Evolutionary conservation across 1,140 invertebrate species (phyloP), one percentile per base, ranked within the genome.

Genomic region (Panonychus citri): DNA sequence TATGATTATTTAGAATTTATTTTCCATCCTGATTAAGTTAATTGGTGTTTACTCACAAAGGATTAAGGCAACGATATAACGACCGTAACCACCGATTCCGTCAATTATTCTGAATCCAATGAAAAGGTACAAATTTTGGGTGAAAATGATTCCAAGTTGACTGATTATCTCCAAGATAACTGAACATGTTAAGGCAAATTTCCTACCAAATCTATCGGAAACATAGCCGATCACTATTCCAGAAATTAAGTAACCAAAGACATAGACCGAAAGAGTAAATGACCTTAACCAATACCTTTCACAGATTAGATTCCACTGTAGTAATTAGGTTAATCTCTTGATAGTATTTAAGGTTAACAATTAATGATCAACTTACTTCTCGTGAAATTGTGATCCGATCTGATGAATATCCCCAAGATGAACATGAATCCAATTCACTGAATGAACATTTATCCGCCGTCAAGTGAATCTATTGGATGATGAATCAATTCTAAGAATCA

Each of bases 221-320:
- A 87, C 66, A 59, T 79, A 76, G 15, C 83, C 83, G 65, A 87
- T 82, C 39, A 82, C 68, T 37, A 86, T 75, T 48, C 82, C 83
- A 26, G 83, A 83, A 60, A 83, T 61, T 63, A 85, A 75, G 50
- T 83, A 81, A 57, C 85, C 85, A 57, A 81, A 69, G 81, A 87
- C 85, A 66, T 84, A 85, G 42, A 85, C 64, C 1, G 83, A 77
- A 66, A 85, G 81, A 5, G 80, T 77, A n/a, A 76, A 76, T 12
- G 81, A 78, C 56, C 74, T 69, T 55, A 82, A 63, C 69, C 77
- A 81, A 26, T 74, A 72, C 48, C 69, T 71, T 24, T 77, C 74
- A 67, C 84, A 88, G n/a, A 85, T 79, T 62, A 86, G 67, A 63
- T 81, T 65, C 75, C 80, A 88, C 71, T 84, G 39, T 19, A 24